phyloP scores from a whole-genome alignment of 2,888 invertebrate species.

The Acleris cristana region DNA sequence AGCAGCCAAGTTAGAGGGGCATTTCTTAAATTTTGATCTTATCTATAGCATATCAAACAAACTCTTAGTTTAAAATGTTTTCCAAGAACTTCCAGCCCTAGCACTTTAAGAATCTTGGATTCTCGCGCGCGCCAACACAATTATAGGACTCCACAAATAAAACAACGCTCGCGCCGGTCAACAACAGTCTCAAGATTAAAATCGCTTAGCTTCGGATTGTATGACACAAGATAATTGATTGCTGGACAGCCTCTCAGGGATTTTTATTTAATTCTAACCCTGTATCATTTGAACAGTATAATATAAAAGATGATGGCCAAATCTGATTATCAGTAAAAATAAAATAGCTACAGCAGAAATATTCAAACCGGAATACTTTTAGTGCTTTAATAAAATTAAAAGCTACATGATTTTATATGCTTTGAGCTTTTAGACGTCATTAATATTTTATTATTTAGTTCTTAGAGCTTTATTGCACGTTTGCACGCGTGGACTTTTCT shows the following conservation, averaged over 20 bases:
- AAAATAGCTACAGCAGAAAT: neutral
- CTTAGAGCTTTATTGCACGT: no score
- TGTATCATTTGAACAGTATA: neutral
- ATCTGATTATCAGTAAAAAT: neutral
- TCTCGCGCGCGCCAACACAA: slow-evolving; percentile 48
- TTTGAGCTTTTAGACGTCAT: slow-evolving; percentile 18
- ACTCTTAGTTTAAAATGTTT: slow-evolving; percentile 35
- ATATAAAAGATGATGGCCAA: slow-evolving; percentile 9
- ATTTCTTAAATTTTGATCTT: slow-evolving; percentile 3
- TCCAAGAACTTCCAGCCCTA: slow-evolving; percentile 47
- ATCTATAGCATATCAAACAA: slow-evolving; percentile 8
- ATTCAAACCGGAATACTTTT: slow-evolving; percentile 13
- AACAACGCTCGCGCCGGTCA: slow-evolving; percentile 21
- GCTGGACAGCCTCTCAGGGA: slow-evolving; percentile 23
- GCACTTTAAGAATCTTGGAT: slow-evolving; percentile 45
- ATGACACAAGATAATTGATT: slow-evolving; percentile 33
- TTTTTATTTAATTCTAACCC: slow-evolving; percentile 25
- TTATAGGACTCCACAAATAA: slow-evolving; percentile 39
- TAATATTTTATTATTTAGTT: slow-evolving; percentile 27
- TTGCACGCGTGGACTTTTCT: no score
- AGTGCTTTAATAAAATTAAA: slow-evolving; percentile 27
- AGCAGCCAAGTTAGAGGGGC: neutral
- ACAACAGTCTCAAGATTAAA: slow-evolving; percentile 23
- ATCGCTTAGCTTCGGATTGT: slow-evolving; percentile 24
- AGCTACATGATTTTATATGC: slow-evolving; percentile 21